Conservation (phyloP, 2,797 vertebrate species). For the Tachyglossus aculeatus region DNA sequence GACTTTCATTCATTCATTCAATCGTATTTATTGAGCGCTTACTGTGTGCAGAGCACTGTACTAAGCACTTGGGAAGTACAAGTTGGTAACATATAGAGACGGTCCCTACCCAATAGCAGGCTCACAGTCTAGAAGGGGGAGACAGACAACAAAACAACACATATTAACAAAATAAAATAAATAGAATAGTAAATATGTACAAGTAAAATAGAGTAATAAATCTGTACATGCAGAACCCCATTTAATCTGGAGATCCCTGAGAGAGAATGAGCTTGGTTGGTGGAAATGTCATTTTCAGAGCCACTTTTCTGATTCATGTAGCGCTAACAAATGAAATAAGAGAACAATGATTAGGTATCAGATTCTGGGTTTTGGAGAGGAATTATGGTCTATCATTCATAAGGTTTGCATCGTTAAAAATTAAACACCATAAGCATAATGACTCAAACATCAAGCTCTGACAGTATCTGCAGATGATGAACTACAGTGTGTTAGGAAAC, state of each 20-base stretch:
- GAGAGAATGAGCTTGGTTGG: constrained; percentile 34
- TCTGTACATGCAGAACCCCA: no score
- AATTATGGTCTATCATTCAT: constrained; percentile 28
- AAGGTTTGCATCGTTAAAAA: constrained; percentile 67
- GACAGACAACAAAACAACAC: no score
- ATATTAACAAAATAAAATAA: no score
- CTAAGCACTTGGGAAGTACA: no score
- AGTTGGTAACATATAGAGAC: no score
- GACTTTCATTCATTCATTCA: background rate
- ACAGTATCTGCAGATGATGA: constrained; percentile 45
- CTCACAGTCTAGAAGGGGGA: no score
- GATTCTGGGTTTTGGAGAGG: constrained; percentile 33
- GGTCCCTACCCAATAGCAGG: no score
- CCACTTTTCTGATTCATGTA: constrained; percentile 40
- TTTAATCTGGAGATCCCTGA: constrained; percentile 35
- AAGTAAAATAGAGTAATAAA: no score
- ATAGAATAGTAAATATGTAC: no score
- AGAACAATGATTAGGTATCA: constrained; percentile 57
- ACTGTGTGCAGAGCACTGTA: no score
- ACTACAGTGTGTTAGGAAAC: constrained; percentile 31
- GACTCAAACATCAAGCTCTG: constrained; percentile 47
- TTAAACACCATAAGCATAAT: constrained; percentile 62
- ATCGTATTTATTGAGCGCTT: no score
- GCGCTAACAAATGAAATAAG: constrained; percentile 45
- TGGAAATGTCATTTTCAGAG: constrained; percentile 48